These are phyloP conservation scores for Eledona agricola DNA, from an alignment of 2,888 invertebrate species.

Conservation along the genomic window DNA sequence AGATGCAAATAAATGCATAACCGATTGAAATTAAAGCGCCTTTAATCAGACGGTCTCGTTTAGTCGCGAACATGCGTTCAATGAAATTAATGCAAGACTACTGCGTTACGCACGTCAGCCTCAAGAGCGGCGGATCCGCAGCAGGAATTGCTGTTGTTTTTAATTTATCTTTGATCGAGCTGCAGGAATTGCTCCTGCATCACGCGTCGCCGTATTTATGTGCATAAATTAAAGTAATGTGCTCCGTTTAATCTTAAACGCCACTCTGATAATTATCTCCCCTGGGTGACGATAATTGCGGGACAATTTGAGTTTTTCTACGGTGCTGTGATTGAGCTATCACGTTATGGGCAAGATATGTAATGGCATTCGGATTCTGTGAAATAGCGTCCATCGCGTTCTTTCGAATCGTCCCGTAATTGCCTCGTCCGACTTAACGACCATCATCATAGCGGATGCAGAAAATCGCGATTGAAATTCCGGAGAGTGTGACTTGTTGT, in stretches of 20 bases:
- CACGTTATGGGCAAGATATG: slow-evolving; percentile 3
- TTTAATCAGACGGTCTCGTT: slow-evolving; percentile 26
- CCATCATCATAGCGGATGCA: slow-evolving; percentile 15
- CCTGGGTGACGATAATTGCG: slow-evolving; percentile 6
- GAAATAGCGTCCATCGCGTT: slow-evolving; percentile 17
- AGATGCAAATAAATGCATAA: too few relatives aligned
- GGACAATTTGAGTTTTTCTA: slow-evolving; percentile 2
- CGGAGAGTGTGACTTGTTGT: slow-evolving; percentile 2
- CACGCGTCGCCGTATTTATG: slow-evolving; percentile 8
- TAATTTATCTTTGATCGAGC: slow-evolving; percentile 7
- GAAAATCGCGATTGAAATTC: slow-evolving; percentile 25
- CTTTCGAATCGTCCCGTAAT: slow-evolving; percentile 15
- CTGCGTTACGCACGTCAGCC: slow-evolving; percentile 33
- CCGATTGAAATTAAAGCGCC: too few relatives aligned
- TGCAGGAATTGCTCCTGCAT: slow-evolving; percentile 7
- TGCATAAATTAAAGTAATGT: slow-evolving; percentile 8
- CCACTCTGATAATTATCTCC: too few relatives aligned
- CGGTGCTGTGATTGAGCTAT: slow-evolving; percentile 18
- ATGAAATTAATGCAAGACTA: slow-evolving; percentile 34
- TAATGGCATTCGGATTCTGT: slow-evolving; percentile 13
- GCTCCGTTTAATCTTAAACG: slow-evolving; percentile 4
- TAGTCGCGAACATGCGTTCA: too few relatives aligned
- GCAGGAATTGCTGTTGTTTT: slow-evolving; percentile 17
- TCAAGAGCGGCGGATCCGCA: slow-evolving; percentile 22
- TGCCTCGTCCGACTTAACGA: slow-evolving; percentile 16